Conservation (phyloP, 1,140 invertebrate genomes). For the Periplaneta americana region DNA sequence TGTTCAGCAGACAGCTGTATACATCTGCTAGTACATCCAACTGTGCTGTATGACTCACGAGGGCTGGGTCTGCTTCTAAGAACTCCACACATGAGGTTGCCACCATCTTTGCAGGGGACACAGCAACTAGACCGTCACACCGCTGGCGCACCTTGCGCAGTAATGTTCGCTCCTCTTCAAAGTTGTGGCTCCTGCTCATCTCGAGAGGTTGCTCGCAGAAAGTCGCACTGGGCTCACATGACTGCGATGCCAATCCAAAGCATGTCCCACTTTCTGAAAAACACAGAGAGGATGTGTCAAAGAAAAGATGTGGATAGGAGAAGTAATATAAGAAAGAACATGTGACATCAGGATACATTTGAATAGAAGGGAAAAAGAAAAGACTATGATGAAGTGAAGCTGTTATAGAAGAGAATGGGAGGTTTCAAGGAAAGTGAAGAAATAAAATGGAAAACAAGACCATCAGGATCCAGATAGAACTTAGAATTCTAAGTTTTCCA, state of each 20-base stretch:
- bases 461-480: no score
- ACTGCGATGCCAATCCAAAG: constrained; percentile 31
- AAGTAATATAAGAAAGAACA: no score
- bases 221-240: constrained; percentile 30
- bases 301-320: no score
- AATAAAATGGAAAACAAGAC: no score
- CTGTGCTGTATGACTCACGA: constrained; percentile 35
- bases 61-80: constrained; percentile 29
- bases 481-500: no score
- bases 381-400: no score
- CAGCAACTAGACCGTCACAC: constrained; percentile 23
- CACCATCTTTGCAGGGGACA: constrained; percentile 10
- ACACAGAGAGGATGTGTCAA: no score
- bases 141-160: constrained; percentile 33
- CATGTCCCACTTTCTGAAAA: constrained; percentile 24
- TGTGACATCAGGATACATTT: no score
- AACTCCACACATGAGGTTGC: constrained; percentile 20
- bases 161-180: constrained; percentile 32
- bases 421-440: no score
- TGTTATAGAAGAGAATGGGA: no score
- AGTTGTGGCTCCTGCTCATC: constrained; percentile 26
- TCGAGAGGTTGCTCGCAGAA: constrained; percentile 30
- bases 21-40: constrained; percentile 40
- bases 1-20: constrained; percentile 39
- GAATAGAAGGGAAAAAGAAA: no score